Conservation (phyloP, 2,113 vertebrate genomes). For the Sphyrna mokarran region DNA sequence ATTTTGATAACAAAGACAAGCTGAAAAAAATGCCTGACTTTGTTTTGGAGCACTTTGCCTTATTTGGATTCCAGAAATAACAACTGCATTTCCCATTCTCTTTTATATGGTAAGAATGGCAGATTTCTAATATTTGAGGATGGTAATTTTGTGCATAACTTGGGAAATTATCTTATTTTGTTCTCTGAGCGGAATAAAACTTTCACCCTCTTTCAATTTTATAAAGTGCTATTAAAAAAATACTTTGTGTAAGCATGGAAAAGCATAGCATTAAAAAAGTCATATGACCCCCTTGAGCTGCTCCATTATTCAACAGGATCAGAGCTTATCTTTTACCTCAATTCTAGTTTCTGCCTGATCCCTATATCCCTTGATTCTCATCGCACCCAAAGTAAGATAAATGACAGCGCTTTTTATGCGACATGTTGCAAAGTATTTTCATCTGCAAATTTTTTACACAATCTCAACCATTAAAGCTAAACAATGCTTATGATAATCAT, state of each 20-base stretch:
- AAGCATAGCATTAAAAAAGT: neutral
- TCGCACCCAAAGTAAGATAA: neutral
- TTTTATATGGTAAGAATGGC: neutral
- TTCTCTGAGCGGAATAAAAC: conserved; percentile 4
- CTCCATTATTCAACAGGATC: neutral
- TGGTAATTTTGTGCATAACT: conserved; percentile 4
- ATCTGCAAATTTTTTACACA: neutral
- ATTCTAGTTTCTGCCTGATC: too few species aligned
- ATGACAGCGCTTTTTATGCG: neutral
- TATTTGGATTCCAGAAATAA: neutral
- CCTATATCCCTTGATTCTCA: neutral
- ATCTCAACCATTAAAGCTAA: neutral
- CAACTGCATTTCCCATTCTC: neutral
- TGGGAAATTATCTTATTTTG: neutral
- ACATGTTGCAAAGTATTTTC: neutral
- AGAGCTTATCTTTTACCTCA: neutral
- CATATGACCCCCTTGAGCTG: neutral
- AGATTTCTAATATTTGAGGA: neutral
- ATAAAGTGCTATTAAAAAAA: neutral
- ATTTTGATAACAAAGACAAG: neutral
- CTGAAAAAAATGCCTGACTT: neutral
- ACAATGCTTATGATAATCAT: neutral
- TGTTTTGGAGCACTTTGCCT: neutral
- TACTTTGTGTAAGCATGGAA: neutral
- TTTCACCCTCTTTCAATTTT: neutral